Evolutionary conservation across 2,113 vertebrate species (phyloP).

Genomic region (Tragulus kanchil): DNA sequence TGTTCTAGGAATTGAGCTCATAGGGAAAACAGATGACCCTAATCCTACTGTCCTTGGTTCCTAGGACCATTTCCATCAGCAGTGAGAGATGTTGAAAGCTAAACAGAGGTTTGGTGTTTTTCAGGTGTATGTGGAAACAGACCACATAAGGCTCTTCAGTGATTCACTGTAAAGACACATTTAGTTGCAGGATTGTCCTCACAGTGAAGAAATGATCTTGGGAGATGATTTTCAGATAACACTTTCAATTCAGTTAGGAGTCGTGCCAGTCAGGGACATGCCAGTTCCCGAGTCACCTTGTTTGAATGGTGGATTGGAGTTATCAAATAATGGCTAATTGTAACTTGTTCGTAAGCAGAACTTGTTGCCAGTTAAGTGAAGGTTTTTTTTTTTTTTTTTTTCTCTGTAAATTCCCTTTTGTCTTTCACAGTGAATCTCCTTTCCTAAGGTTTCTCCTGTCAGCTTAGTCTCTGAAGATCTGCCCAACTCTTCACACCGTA

Average conservation of each 20-base stretch:
- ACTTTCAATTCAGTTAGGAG: not conserved
- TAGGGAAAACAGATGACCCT: not conserved
- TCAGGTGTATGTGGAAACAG: not conserved
- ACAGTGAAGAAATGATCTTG: too few relatives aligned
- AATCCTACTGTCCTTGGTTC: not conserved
- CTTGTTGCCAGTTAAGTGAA: not conserved
- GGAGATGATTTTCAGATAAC: not conserved
- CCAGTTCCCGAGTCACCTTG: not conserved
- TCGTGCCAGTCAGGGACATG: not conserved
- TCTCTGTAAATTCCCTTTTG: not conserved
- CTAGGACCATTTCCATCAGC: not conserved
- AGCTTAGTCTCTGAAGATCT: not conserved
- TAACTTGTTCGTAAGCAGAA: constrained; percentile 45
- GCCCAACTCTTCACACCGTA: not conserved
- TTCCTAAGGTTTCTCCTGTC: constrained; percentile 48
- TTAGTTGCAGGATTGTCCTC: too few relatives aligned
- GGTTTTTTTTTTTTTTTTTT: constrained; percentile 60
- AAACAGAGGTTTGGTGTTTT: not conserved
- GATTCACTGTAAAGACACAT: too few relatives aligned
- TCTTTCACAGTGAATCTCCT: constrained; percentile 23
- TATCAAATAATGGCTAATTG: constrained; percentile 60
- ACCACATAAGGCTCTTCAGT: too few relatives aligned
- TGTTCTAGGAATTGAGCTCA: not conserved
- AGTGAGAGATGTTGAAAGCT: not conserved
- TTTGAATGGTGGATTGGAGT: not conserved